Base-by-base conservation (phyloP, 2,888 invertebrate genomes). In the Salticus scenicus region DNA sequence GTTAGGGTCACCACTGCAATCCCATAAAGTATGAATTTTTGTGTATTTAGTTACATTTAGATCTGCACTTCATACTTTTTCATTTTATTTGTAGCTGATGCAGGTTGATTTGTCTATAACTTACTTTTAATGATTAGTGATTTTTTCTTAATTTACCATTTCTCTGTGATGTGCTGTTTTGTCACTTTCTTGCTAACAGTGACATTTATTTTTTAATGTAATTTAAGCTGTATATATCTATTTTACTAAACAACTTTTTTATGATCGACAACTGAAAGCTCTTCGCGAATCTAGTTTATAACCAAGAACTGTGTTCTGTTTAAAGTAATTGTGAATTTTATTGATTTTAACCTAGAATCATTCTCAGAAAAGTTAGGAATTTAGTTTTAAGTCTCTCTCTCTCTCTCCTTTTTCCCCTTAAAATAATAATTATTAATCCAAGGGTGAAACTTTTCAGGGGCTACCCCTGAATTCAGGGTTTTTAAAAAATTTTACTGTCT, bases 171-270 rank as follows among this genome's bases (percentile, higher is more conserved):
- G 64, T 74, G 41, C 41, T 64, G 33, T 74, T 74, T 63, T 20
- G n/a, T 24, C 33, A 64, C 37, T 74, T 63, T 74, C 27, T 28
- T 37, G 64, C 57, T 33, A 20, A 31, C 33, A 74, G 63, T 33
- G 74, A 64, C 37, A 51, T 28, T 74, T 41, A 42, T 76, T 76
- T 76, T 75, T 66, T 67, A 67, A 76, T 28, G 64, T 37, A 30
- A 20, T 69, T 70, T 42, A 69, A 76, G 67, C 69, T 69, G 76
- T 77, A 47, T 42, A 77, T 47, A 69, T 47, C 67, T 77, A 77
- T 77, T 77, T 77, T 77, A 77, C 67, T 77, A 77, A 66, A 69
- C 14, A 51, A 66, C 66, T 66, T 75, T 63, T 75, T 66, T 41
- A 74, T 63, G 37, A 74, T 33, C 37, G 28, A 42, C 8, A 74